These are phyloP conservation scores for Augochlora pura DNA, from an alignment of 1,140 invertebrate species.

Conservation along the genomic window DNA sequence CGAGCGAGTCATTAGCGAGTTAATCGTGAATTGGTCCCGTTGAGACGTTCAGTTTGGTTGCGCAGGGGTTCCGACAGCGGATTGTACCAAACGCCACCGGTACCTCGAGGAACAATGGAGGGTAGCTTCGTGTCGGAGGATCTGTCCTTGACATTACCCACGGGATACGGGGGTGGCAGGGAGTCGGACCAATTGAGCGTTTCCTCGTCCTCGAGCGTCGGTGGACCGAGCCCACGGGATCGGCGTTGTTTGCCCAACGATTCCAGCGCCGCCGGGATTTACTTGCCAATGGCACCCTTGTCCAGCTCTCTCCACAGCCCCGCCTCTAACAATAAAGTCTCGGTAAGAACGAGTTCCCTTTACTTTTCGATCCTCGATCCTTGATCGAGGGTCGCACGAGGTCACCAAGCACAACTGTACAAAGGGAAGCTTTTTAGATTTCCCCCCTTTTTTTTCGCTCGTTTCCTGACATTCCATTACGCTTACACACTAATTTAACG, in stretches of 20 bases:
- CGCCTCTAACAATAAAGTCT: conserved; percentile 80
- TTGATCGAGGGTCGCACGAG: conserved; percentile 7
- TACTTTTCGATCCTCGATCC: background rate
- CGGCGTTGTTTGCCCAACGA: conserved; percentile 76
- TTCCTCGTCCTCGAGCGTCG: conserved; percentile 80
- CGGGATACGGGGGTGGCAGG: conserved; percentile 71
- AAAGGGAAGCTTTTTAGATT: background rate
- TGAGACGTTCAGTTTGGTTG: conserved; percentile 56
- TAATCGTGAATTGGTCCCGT: conserved; percentile 44
- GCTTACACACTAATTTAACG: too few species aligned
- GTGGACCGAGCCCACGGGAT: conserved; percentile 79
- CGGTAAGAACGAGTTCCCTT: conserved; percentile 72
- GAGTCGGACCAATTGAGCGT: conserved; percentile 81
- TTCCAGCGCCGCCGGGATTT: conserved; percentile 76
- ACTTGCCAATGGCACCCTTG: conserved; percentile 81
- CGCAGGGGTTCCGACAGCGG: conserved; percentile 82
- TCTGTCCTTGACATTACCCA: conserved; percentile 77
- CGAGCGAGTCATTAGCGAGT: conserved; percentile 37
- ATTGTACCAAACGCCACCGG: conserved; percentile 81
- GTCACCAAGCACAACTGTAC: background rate
- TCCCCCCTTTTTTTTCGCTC: background rate
- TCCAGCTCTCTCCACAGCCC: conserved; percentile 77
- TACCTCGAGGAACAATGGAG: conserved; percentile 81
- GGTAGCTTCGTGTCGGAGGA: conserved; percentile 82
- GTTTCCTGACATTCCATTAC: too few species aligned